A percentile compares a stretch with the other conserved stretches of the same genome.
Evolutionary conservation across 2,797 vertebrate genomes (phyloP).

Genomic region (Leucoraja ocellata): DNA sequence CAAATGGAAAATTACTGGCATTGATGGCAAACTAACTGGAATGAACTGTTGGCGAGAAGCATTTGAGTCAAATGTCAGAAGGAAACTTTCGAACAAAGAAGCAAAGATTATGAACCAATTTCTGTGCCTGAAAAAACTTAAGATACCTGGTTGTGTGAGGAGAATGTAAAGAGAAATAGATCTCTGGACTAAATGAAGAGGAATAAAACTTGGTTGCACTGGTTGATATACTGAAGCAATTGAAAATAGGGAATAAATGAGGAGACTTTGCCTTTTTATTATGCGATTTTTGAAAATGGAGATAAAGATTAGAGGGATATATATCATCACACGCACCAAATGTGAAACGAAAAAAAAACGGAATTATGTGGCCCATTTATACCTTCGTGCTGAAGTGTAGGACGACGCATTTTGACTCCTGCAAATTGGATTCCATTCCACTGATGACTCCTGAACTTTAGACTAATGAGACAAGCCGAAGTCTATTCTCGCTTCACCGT

Average conservation of each 20-base stretch:
- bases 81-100: not conserved
- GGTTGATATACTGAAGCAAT: not conserved
- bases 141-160: not conserved
- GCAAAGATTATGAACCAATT: not conserved
- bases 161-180: not conserved
- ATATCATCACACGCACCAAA: not conserved
- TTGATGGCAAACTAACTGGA: not conserved
- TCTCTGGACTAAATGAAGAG: not conserved
- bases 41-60: not conserved
- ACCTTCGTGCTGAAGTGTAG: not conserved
- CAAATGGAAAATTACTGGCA: not conserved
- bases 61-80: not conserved
- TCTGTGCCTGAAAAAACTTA: not conserved
- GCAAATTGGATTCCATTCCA: conserved; percentile 6
- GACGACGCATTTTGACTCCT: not conserved
- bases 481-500: conserved; percentile 25
- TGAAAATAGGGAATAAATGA: not conserved
- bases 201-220: not conserved
- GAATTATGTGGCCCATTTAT: not conserved
- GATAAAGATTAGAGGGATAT: not conserved
- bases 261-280: not conserved
- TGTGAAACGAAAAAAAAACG: not conserved
- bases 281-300: not conserved
- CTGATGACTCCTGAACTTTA: conserved; percentile 18
- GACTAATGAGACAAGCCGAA: conserved; percentile 26